These are phyloP conservation scores for Carlito syrichta DNA, from an alignment of 2,113 vertebrate genomes.

Conservation along the genomic window DNA sequence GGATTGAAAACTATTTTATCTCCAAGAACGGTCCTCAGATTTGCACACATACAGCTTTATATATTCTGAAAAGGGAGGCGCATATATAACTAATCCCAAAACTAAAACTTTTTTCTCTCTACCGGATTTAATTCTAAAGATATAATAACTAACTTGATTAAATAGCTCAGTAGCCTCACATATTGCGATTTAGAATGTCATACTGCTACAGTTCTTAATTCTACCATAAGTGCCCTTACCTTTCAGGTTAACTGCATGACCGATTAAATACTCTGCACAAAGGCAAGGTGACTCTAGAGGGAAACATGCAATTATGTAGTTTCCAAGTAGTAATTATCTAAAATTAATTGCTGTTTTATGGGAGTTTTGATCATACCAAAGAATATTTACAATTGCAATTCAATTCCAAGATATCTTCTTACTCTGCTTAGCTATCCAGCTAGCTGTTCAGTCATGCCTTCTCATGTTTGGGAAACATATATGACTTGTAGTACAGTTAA, in stretches of 20 bases:
- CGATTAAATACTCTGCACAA: slow-evolving; percentile 67
- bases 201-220: slow-evolving; percentile 56
- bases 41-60: neutral
- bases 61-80: slow-evolving; percentile 16
- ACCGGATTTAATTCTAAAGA: slow-evolving; percentile 58
- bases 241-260: slow-evolving; percentile 63
- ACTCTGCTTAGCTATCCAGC: neutral
- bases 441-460: slow-evolving; percentile 30
- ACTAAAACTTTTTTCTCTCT: slow-evolving; percentile 40
- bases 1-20: slow-evolving; percentile 13
- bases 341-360: slow-evolving; percentile 74
- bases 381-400: slow-evolving; percentile 71
- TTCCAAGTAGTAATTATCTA: slow-evolving; percentile 70
- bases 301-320: slow-evolving; percentile 73
- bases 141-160: slow-evolving; percentile 60
- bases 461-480: slow-evolving; percentile 29
- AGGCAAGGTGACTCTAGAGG: slow-evolving; percentile 69
- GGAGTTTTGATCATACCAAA: slow-evolving; percentile 66
- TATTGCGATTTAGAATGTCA: slow-evolving; percentile 51
- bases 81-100: slow-evolving; percentile 33
- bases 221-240: slow-evolving; percentile 43
- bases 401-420: slow-evolving; percentile 51
- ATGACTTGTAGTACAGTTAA: slow-evolving; percentile 29
- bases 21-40: neutral
- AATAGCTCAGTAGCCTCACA: slow-evolving; percentile 49